Evolutionary conservation across 2,888 invertebrate species (phyloP), one percentile per base, ranked within the genome.

Genomic region (Gibbula magus): DNA sequence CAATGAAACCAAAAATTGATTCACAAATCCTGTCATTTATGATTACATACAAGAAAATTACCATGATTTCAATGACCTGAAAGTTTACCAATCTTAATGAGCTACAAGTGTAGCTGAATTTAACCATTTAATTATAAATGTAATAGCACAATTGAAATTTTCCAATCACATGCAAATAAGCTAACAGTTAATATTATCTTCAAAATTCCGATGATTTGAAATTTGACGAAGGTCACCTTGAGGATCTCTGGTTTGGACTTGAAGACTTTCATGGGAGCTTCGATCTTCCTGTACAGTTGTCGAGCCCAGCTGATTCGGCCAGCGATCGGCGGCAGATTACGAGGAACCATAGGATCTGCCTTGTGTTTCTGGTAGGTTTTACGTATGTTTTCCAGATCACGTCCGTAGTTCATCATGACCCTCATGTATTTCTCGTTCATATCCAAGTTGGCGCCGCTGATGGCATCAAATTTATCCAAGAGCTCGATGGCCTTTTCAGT

Each of bases 251-350:
- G 89, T 81, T 92, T 92, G 73, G 88, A 89, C 83, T 91, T 91
- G 87, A 93, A 92, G 18, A 90, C 87, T 83, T 96, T 95, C 89
- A 98, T 96, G 0, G 98, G 95, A 91, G 96, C 96, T 51, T 96
- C 96, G 88, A 98, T 95, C 92, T 97, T 97, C 83, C 96, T 94
- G 91, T 96, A 95, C 80, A 97, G 93, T 61, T 97, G 96, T 22
- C 97, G 94, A 7, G 96, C 95, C 97, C 97, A 97, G 91, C 96
- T 90, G 32, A 93, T 93, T 83, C 93, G 92, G 93, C 98, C 98
- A 80, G 98, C 96, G 32, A 98, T 96, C 0, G 98, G 98, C 2
- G 98, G 97, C 92, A 97, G 96, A 93, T 98, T 97, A 84, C 97
- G 94, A 0, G 97, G 96, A 66, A 98, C 94, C 0, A 97, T 97